Percentiles rank a stretch among this genome's conserved stretches.
Evolutionary conservation across 1,140 invertebrate genomes (phyloP).

Genomic region (Dendrolimus punctatus): DNA sequence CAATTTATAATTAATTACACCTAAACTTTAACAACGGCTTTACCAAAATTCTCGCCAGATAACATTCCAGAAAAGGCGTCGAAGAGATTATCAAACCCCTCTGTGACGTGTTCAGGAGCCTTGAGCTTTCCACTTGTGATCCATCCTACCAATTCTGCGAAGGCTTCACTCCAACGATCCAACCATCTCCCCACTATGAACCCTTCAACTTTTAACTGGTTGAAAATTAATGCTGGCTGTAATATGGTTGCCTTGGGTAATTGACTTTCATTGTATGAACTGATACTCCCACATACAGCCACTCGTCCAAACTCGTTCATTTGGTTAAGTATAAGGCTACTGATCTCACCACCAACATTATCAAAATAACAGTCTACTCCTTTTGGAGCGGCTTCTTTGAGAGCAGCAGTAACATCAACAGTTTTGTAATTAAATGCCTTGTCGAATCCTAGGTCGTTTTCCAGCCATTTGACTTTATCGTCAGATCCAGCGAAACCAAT

Average conservation of each 20-base stretch:
- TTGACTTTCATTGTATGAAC: conserved; percentile 59
- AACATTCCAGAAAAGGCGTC: conserved; percentile 73
- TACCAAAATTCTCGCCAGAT: conserved; percentile 72
- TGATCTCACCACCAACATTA: conserved; percentile 78
- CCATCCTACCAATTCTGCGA: conserved; percentile 57
- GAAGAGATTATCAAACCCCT: conserved; percentile 74
- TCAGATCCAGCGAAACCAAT: conserved; percentile 83
- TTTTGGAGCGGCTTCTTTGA: conserved; percentile 75
- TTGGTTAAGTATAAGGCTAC: conserved; percentile 71
- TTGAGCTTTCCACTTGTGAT: conserved; percentile 70
- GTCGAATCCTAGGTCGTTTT: conserved; percentile 79
- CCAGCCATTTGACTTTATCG: conserved; percentile 80
- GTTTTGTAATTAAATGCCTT: conserved; percentile 82
- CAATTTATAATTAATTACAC: background rate
- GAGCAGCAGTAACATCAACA: conserved; percentile 62
- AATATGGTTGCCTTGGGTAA: conserved; percentile 54
- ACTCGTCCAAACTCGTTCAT: conserved; percentile 76
- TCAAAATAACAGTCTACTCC: conserved; percentile 77
- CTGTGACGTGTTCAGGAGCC: conserved; percentile 64
- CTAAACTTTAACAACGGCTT: conserved; percentile 71
- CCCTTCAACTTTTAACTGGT: conserved; percentile 67
- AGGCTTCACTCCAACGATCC: conserved; percentile 44
- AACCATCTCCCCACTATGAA: conserved; percentile 39
- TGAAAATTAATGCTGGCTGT: conserved; percentile 65
- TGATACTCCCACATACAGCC: conserved; percentile 75